Evolutionary conservation across 23 tunicate genomes (phyloP), one percentile per base, ranked within the genome.

Genomic region (Clavelina lepadiformis): DNA sequence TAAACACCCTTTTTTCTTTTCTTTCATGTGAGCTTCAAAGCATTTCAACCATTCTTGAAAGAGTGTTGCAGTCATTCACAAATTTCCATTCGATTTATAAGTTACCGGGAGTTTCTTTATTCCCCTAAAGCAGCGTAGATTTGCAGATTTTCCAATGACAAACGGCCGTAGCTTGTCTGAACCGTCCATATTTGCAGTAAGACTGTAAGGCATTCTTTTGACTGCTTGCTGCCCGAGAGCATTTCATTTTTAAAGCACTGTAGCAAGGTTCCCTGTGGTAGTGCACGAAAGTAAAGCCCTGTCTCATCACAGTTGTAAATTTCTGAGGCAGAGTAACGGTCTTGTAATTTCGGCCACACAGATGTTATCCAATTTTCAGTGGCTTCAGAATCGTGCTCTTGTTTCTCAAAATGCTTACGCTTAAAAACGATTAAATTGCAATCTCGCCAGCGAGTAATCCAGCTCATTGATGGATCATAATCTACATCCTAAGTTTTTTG

Each of bases 251-350:
- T 51, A 1, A 28, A 27, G 61, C 61, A 68, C 74, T n/a, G n/a
- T n/a, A n/a, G n/a, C n/a, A 51, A 30, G 38, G 38, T 68, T 25
- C 38, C 38, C 5, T 68, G 61, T 2, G 38, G 74, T 2, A 51
- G 26, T 18, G 37, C 26, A 1, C 61, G 61, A n/a, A 68, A 68
- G 27, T 68, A 47, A 51, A 68, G 61, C 2, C 74, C 74, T 31
- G 74, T 49, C 51, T 68, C 61, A 26, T 68, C 61, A 51, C 74
- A 67, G 27, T 68, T 68, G 61, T 68, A 68, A 51, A 68, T 68
- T 2, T 68, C 74, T 29, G 6, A 47, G 29, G 74, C 74, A 1
- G 61, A 30, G 33, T 51, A 68, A 2, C 61, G 33, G 35, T 35
- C 50, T 46, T 46, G 73, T 26, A 67, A 46, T 5, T 67, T 28